Percentiles rank a stretch among this genome's conserved stretches.
Evolutionary conservation across 2,888 invertebrate genomes (phyloP).

Genomic region (Leptopilina myrica): DNA sequence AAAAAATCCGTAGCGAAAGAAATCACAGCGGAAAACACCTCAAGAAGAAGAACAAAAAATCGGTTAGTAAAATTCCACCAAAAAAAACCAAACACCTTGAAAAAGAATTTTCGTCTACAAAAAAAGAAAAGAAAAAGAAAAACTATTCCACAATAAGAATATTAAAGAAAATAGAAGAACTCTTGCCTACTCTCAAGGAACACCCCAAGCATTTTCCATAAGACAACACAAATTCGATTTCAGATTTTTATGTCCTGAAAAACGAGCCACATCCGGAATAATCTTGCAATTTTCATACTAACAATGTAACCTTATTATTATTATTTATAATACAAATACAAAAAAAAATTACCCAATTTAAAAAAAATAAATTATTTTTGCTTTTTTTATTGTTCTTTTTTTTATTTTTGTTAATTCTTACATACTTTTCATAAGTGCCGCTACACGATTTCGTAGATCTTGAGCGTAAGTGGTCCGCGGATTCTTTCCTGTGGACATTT

Average conservation of each 20-base stretch:
- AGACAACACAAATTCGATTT: conserved; percentile 1
- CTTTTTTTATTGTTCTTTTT: not conserved
- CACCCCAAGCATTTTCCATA: conserved; percentile 20
- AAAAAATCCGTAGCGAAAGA: not conserved
- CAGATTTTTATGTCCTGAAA: conserved; percentile 15
- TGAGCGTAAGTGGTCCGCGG: conserved; percentile 77
- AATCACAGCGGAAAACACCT: not conserved
- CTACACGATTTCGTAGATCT: conserved; percentile 77
- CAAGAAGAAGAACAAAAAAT: not conserved
- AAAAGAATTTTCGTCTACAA: not conserved
- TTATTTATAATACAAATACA: too few relatives aligned
- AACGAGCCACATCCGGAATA: conserved; percentile 11
- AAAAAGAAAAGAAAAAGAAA: not conserved
- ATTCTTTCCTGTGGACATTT: conserved; percentile 74
- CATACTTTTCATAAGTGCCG: conserved; percentile 77
- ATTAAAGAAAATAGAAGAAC: conserved; percentile 11
- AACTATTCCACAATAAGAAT: not conserved
- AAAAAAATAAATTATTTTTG: not conserved
- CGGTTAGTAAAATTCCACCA: not conserved
- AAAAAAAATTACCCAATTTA: not conserved
- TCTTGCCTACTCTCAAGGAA: conserved; percentile 4
- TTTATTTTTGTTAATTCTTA: conserved; percentile 63
- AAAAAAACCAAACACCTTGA: not conserved
- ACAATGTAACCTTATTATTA: too few relatives aligned
- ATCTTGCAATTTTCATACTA: not conserved